These are phyloP conservation scores for Drosophila simulans DNA, from an alignment of 1,140 invertebrate species.

Conservation along the genomic window DNA sequence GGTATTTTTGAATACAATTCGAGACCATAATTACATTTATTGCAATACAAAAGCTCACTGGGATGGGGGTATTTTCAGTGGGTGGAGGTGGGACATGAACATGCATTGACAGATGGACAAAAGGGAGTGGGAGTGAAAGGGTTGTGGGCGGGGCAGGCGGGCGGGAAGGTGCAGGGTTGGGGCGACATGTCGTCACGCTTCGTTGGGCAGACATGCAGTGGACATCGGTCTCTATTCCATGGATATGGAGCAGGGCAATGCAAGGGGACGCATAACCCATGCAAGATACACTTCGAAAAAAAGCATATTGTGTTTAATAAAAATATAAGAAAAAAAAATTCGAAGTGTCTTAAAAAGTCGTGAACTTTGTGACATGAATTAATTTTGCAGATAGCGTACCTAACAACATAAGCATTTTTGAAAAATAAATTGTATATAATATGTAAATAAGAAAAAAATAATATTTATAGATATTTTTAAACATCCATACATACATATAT, in stretches of 20 bases:
- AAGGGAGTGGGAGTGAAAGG: constrained; percentile 15
- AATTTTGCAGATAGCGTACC: too few relatives aligned
- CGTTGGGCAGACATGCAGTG: constrained; percentile 71
- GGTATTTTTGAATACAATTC: constrained; percentile 67
- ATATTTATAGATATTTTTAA: too few relatives aligned
- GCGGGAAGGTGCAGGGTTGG: constrained; percentile 13
- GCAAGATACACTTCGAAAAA: neutral
- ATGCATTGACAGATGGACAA: constrained; percentile 54
- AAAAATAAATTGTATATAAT: too few relatives aligned
- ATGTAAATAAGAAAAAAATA: too few relatives aligned
- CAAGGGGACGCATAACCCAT: neutral
- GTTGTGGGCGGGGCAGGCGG: neutral
- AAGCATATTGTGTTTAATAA: neutral
- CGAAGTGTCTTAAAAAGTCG: too few relatives aligned
- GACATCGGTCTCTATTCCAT: constrained; percentile 35
- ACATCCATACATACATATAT: too few relatives aligned
- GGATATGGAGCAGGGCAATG: constrained; percentile 58
- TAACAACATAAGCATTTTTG: too few relatives aligned
- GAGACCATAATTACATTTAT: constrained; percentile 78
- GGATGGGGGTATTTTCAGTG: constrained; percentile 2
- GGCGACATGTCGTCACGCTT: constrained; percentile 80
- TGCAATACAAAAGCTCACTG: constrained; percentile 63
- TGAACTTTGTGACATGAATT: too few relatives aligned
- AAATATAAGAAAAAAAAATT: neutral
- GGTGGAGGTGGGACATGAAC: constrained; percentile 34